Conservation (phyloP, 2,113 vertebrate species). For the Pelecanoides urinatrix region DNA sequence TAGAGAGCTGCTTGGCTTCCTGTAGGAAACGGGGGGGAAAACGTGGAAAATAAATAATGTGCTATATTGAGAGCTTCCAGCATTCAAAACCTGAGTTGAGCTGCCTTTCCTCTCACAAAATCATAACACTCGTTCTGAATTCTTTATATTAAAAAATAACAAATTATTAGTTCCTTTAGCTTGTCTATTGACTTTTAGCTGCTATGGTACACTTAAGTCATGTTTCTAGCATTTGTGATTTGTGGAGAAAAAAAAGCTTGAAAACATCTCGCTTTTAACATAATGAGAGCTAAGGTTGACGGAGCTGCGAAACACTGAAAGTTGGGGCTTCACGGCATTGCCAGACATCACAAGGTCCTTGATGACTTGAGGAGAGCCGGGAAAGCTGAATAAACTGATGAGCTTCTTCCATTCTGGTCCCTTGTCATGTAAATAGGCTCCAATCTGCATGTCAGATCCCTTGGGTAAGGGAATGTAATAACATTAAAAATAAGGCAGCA, state of each 20-base stretch:
- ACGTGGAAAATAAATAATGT: not conserved
- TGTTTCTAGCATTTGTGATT: not conserved
- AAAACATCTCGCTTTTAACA: not conserved
- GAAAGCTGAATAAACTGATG: slow-evolving; percentile 30
- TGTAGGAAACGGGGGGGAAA: not conserved
- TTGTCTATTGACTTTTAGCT: not conserved
- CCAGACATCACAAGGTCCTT: slow-evolving; percentile 38
- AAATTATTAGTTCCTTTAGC: not conserved
- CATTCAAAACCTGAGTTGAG: not conserved
- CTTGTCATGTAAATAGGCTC: slow-evolving; percentile 53
- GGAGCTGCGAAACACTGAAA: not conserved
- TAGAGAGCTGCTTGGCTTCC: not conserved
- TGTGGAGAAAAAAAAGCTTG: not conserved
- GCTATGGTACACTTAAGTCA: not conserved
- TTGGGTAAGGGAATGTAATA: not conserved
- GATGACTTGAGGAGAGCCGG: slow-evolving; percentile 29
- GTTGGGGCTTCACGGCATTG: not conserved
- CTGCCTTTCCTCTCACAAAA: not conserved
- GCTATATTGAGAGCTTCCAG: not conserved
- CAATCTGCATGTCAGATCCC: slow-evolving; percentile 30
- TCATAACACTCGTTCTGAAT: not conserved
- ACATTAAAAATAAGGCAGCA: not conserved
- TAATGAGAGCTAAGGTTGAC: slow-evolving; percentile 11
- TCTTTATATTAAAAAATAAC: not conserved
- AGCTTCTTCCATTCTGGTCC: slow-evolving; percentile 24